These are phyloP conservation scores for Calephelis perditalis DNA, from an alignment of 2,888 invertebrate genomes.

Conservation along the genomic window DNA sequence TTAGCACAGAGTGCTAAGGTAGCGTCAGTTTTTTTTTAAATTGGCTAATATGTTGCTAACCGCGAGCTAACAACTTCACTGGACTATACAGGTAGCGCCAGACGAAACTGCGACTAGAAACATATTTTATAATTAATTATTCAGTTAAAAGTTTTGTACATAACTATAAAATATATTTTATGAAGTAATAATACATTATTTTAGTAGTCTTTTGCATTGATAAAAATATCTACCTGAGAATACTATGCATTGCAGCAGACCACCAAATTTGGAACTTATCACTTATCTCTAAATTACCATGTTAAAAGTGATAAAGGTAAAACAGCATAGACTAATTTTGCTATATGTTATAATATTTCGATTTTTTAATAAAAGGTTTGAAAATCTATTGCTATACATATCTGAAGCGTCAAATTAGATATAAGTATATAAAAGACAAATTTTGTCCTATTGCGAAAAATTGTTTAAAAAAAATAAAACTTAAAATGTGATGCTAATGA, in stretches of 20 bases:
- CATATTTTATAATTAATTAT: no score
- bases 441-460: neutral
- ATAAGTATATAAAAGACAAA: neutral
- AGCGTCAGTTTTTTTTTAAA: no score
- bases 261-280: neutral
- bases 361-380: neutral
- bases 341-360: neutral
- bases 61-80: no score
- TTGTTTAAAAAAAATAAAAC: neutral
- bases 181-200: conserved; percentile 2
- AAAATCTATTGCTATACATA: neutral
- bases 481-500: neutral
- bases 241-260: neutral
- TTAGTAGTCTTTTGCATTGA: neutral
- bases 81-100: no score
- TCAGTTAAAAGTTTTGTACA: neutral
- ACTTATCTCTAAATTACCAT: neutral
- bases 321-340: neutral
- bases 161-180: conserved; percentile 9
- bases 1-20: no score
- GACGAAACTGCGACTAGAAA: no score
- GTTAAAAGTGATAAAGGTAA: neutral
- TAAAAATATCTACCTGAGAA: neutral
- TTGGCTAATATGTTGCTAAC: no score
- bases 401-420: neutral